These are phyloP conservation scores for Sceliomorpha sp. DNA, from an alignment of 2,888 invertebrate genomes.

Conservation along the genomic window DNA sequence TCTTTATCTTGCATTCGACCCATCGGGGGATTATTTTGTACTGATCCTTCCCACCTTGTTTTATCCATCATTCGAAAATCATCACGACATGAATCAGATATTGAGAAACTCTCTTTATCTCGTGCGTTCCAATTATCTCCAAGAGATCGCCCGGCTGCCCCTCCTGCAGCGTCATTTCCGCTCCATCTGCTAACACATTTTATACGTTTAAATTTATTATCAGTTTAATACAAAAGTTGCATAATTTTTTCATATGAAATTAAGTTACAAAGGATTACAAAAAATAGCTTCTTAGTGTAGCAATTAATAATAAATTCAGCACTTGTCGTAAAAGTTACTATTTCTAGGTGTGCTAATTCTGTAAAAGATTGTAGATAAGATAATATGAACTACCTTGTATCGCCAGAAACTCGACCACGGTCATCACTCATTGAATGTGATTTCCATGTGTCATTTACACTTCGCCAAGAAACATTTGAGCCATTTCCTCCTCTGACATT, in stretches of 20 bases:
- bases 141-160: background rate
- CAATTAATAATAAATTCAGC: too few relatives aligned
- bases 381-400: constrained; percentile 1
- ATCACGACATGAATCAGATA: constrained; percentile 49
- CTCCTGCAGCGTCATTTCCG: constrained; percentile 20
- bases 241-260: too few relatives aligned
- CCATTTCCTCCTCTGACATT: constrained; percentile 18
- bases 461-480: constrained; percentile 32
- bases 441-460: constrained; percentile 16
- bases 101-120: constrained; percentile 62
- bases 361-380: too few relatives aligned
- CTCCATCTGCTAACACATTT: constrained; percentile 37
- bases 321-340: too few relatives aligned
- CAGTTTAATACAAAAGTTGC: background rate
- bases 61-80: constrained; percentile 62
- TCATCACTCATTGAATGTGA: constrained; percentile 45
- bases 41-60: constrained; percentile 61
- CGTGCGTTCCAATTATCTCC: constrained; percentile 69
- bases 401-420: background rate
- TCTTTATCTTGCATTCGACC: constrained; percentile 65
- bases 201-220: too few relatives aligned
- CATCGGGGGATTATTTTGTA: constrained; percentile 7
- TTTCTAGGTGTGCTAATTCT: too few relatives aligned
- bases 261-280: too few relatives aligned
- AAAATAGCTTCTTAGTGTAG: too few relatives aligned